Base-by-base conservation (phyloP, 2,888 invertebrate genomes). In the Plutella xylostella region DNA sequence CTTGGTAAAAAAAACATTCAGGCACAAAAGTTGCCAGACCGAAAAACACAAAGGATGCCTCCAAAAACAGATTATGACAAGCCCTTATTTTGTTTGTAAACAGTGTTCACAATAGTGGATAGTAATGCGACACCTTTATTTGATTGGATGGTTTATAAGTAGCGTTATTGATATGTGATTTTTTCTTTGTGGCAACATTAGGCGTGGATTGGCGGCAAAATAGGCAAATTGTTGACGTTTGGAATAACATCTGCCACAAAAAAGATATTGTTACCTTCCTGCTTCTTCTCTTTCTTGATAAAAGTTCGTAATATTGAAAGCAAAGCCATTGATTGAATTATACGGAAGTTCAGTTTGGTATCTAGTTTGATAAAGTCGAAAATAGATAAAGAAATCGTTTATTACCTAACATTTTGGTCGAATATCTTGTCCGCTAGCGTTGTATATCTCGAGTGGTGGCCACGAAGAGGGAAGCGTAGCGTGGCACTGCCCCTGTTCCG, bases 81-180 rank as follows among this genome's bases (percentile, higher is more conserved):
- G 73, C 77, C 75, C 72, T 65, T 83, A 77, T 83, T 83, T 68
- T 83, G 83, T 82, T 82, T 80, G 82, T 82, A 83, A 82, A 83
- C 83, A 83, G n/a, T 49, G 53, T 54, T 56, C 55, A 78, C 76
- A 78, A 82, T 68, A 55, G 71, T 52, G 48, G 49, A 51, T 55
- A 60, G 83, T 80, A 80, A 83, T 75, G 72, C 73, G 80, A 83
- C 82, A 83, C 82, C 77, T 78, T 68, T 65, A 60, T 61, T 58
- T 65, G 75, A 79, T 79, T 72, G 73, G 72, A 68, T 68, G 65
- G 63, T 61, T 53, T 60, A 53, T 71, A 71, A 75, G 72, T 68
- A 67, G 68, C 63, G 63, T 64, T 65, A 77, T 71, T 71, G 74
- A 78, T 73, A 70, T 65, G 61, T 57, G 63, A 71, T 65, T 71